Evolutionary conservation across 2,113 vertebrate genomes (phyloP), one percentile per base, ranked within the genome.

Genomic region (Gobio gobio): DNA sequence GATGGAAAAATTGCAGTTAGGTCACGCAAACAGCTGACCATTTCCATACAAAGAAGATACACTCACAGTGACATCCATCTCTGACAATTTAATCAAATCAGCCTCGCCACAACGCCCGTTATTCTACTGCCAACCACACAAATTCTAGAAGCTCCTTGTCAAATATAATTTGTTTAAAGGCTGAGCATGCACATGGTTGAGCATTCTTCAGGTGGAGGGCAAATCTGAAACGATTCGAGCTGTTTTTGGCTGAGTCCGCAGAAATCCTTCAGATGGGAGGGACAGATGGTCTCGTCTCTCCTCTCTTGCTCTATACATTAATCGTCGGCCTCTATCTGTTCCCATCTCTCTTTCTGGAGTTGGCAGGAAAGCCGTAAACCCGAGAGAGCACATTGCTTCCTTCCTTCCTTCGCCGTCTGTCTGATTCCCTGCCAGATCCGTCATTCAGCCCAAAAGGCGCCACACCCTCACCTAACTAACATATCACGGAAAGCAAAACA

Each of bases 291-390:
- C 49, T 13, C 6, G 49, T 33, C 22, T 73, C 40, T 47, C 72
- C 72, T 74, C 20, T 43, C 68, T 40, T 2, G 33, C 36, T 43
- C 56, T 78, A 61, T 59, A 61, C 36, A 56, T 78, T 78, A 33
- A 43, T 43, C 22, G 40, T 82, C 5, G 0, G 18, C 9, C 63
- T 40, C 47, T 78, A 54, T 85, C 61, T 66, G 24, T 22, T 63
- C 29, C 22, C 9, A 72, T 72, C 47, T 51, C 70, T 12, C 36
- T 59, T 54, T 84, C 12, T 26, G 26, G 54, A 72, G n/a, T 61
- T 72, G 47, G 22, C 86, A 84, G 83, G 83, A 47, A 83, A 86
- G 22, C 40, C 40, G 59, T 79, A 86, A 82, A 88, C 83, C 72
- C 59, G 5, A 68, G 77, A 78, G 87, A 82, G 45, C 79, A 66